phyloP scores from a whole-genome alignment of 2,113 vertebrate species.

The Mirza zaza region DNA sequence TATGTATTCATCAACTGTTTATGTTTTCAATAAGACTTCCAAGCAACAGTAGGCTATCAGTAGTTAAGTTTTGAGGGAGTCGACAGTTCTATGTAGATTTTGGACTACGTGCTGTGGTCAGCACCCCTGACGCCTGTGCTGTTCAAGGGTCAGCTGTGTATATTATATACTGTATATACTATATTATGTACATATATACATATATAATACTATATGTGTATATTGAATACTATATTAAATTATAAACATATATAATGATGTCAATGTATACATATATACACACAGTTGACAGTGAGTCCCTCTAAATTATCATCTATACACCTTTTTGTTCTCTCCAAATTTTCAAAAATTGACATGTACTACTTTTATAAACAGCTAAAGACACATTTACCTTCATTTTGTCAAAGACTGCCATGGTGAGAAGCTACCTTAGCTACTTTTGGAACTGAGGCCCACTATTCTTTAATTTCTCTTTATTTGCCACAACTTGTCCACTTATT shows the following conservation, averaged over 20 bases:
- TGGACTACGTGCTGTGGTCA: too few relatives aligned
- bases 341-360: background rate
- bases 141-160: too few relatives aligned
- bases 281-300: accelerated
- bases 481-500: accelerated
- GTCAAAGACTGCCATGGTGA: background rate
- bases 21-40: background rate
- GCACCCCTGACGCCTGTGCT: too few relatives aligned
- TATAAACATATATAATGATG: background rate
- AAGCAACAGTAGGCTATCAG: background rate
- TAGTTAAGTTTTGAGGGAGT: background rate
- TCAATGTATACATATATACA: too few relatives aligned
- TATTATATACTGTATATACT: background rate
- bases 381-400: background rate
- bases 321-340: background rate
- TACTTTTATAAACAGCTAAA: background rate
- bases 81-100: too few relatives aligned
- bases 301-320: too few relatives aligned
- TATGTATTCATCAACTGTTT: background rate
- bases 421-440: background rate
- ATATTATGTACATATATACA: background rate
- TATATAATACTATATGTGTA: background rate
- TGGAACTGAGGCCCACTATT: background rate
- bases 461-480: background rate
- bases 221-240: background rate